Conservation (phyloP, 1,140 invertebrate species). For the Mesaphorura yosii region DNA sequence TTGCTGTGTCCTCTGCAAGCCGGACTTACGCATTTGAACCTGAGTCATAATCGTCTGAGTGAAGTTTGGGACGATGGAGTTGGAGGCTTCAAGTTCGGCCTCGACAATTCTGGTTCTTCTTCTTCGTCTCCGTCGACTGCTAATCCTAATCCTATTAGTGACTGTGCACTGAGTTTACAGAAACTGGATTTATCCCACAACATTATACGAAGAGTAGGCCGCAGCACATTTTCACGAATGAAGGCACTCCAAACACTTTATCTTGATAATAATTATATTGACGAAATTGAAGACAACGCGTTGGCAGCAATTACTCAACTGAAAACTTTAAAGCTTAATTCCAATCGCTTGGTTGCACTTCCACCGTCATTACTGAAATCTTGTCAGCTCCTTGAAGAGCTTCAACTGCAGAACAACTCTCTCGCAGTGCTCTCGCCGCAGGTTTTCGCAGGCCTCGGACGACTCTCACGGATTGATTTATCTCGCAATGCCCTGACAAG, state of each 20-base stretch:
- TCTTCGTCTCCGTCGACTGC: no score
- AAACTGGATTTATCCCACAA: slow-evolving; percentile 52
- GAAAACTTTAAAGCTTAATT: slow-evolving; percentile 66
- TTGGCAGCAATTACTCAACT: slow-evolving; percentile 60
- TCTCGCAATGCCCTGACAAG: slow-evolving; percentile 73
- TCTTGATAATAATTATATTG: slow-evolving; percentile 69
- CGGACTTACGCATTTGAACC: slow-evolving; percentile 58
- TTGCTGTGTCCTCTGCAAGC: slow-evolving; percentile 60
- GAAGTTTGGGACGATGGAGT: slow-evolving; percentile 44
- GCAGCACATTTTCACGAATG: slow-evolving; percentile 57
- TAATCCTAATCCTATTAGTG: no score
- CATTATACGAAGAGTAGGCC: slow-evolving; percentile 54
- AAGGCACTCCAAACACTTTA: slow-evolving; percentile 60
- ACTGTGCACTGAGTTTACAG: slow-evolving; percentile 15
- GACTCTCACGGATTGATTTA: slow-evolving; percentile 71
- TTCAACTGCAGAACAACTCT: slow-evolving; percentile 68
- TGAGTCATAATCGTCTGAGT: slow-evolving; percentile 67
- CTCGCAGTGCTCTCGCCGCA: slow-evolving; percentile 63
- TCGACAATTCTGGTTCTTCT: no score
- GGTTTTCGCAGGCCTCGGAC: slow-evolving; percentile 68
- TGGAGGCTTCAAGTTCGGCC: slow-evolving; percentile 32
- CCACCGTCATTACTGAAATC: slow-evolving; percentile 65
- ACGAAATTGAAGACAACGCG: slow-evolving; percentile 62
- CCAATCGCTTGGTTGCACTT: slow-evolving; percentile 62
- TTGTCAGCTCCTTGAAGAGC: slow-evolving; percentile 61